Percentiles rank a stretch among this genome's conserved stretches.
Evolutionary conservation across 1,140 invertebrate genomes (phyloP).

Genomic region (Orussus abietinus): DNA sequence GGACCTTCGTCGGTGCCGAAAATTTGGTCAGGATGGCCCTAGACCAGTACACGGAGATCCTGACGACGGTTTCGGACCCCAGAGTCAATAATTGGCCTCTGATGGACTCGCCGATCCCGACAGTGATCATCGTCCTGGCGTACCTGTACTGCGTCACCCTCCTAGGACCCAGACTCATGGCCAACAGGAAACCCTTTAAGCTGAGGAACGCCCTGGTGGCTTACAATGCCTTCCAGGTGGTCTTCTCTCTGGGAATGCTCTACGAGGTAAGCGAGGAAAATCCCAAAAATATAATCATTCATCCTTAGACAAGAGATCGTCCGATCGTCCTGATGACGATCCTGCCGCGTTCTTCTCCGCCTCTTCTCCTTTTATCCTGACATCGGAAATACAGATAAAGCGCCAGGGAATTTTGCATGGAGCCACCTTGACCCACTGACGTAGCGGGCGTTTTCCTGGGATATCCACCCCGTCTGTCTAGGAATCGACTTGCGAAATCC

Average conservation of each 20-base stretch:
- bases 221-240: conserved; percentile 87
- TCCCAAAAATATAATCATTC: no score
- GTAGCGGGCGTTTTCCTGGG: no score
- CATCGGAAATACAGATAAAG: no score
- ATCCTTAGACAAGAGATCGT: no score
- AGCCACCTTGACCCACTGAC: no score
- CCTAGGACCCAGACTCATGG: conserved; percentile 82
- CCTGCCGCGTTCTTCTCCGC: no score
- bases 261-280: conserved; percentile 90
- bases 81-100: conserved; percentile 86
- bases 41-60: conserved; percentile 58
- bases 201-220: conserved; percentile 74
- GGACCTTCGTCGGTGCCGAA: conserved; percentile 49
- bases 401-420: no score
- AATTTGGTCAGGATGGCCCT: conserved; percentile 58
- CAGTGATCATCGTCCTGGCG: conserved; percentile 72
- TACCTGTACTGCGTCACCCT: conserved; percentile 80
- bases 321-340: no score
- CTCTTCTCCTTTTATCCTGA: no score
- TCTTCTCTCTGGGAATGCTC: conserved; percentile 82
- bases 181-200: conserved; percentile 80
- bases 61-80: conserved; percentile 67
- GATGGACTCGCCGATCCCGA: conserved; percentile 85
- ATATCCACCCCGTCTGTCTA: no score
- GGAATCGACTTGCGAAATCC: conserved; percentile 1